Evolutionary conservation across 2,888 invertebrate genomes (phyloP).

Genomic region (Dexiosoma caninum): DNA sequence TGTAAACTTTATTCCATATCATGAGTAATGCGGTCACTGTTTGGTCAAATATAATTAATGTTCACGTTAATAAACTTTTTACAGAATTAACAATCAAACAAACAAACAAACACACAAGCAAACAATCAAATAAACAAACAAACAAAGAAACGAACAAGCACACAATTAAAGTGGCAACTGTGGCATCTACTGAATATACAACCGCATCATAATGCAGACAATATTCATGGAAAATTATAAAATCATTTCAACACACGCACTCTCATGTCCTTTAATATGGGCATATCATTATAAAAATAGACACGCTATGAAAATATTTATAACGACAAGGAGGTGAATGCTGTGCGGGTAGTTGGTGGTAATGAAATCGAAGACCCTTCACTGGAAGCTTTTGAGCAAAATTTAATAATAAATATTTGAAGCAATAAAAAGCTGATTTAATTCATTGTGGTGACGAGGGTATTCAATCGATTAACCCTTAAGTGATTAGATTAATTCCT

Average conservation of each 20-base stretch:
- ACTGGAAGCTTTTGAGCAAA: too few relatives aligned
- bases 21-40: conserved; percentile 59
- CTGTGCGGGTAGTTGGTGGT: too few relatives aligned
- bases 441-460: too few relatives aligned
- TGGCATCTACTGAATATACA: not conserved
- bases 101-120: conserved; percentile 23
- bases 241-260: not conserved
- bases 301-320: too few relatives aligned
- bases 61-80: conserved; percentile 49
- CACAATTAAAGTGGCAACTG: conserved; percentile 30
- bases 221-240: conserved; percentile 5
- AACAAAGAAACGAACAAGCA: conserved; percentile 14
- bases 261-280: not conserved
- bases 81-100: conserved; percentile 25
- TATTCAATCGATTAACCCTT: too few relatives aligned
- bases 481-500: too few relatives aligned
- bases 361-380: too few relatives aligned
- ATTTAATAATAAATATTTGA: too few relatives aligned
- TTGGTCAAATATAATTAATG: conserved; percentile 61
- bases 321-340: too few relatives aligned
- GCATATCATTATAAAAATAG: not conserved
- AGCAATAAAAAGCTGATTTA: too few relatives aligned
- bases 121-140: conserved; percentile 15
- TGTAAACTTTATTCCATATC: conserved; percentile 46
- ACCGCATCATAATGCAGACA: conserved; percentile 16